Percentiles rank a stretch among this genome's conserved stretches.
Conservation (phyloP, 2,797 vertebrate genomes). For the Gorsachius magnificus region DNA sequence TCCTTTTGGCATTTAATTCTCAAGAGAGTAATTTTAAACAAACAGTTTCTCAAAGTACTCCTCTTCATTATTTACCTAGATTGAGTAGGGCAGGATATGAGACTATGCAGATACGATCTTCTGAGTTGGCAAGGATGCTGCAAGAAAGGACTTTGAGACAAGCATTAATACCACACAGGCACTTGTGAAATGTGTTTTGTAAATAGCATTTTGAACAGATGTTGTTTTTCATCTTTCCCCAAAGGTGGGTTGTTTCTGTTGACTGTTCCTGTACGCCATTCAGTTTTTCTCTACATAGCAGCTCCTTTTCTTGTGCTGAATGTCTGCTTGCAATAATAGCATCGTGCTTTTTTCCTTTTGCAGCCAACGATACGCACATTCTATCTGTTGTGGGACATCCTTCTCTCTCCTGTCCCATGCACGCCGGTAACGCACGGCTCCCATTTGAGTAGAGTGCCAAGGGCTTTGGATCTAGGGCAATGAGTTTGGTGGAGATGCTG, state of each 20-base stretch:
- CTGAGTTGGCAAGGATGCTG: neutral
- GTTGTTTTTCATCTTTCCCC: neutral
- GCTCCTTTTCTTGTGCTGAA: neutral
- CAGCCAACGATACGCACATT: rapidly evolving
- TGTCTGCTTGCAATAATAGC: neutral
- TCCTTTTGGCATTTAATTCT: constrained; percentile 45
- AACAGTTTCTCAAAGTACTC: neutral
- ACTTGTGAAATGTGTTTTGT: neutral
- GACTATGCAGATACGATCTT: neutral
- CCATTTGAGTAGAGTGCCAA: neutral
- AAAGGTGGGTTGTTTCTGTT: neutral
- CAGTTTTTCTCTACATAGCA: neutral
- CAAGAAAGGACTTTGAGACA: neutral
- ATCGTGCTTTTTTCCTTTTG: neutral
- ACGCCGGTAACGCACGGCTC: neutral
- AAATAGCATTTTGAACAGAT: neutral
- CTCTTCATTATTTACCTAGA: neutral
- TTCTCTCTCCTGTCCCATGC: neutral
- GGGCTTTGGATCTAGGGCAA: neutral
- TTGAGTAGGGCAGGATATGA: neutral
- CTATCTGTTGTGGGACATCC: neutral
- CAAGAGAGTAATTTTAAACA: neutral
- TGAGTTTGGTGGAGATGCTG: neutral
- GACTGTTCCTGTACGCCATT: neutral
- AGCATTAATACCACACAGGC: neutral